Evolutionary conservation across 1,140 invertebrate genomes (phyloP).

Genomic region (Aphidius gifuensis): DNA sequence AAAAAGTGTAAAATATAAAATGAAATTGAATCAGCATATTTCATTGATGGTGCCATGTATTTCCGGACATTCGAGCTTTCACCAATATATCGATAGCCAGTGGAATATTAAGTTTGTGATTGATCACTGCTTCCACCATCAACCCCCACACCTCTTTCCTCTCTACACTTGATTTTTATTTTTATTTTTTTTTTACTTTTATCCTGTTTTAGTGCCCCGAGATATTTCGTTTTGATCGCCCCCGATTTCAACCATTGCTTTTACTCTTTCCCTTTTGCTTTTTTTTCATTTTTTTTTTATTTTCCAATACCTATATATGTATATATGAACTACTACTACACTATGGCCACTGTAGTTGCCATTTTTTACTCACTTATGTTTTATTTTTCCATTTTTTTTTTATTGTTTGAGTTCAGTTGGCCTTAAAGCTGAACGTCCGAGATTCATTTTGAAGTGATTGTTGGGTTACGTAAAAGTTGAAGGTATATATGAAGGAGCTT

Average conservation of each 20-base stretch:
- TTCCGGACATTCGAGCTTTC: constrained; percentile 25
- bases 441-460: neutral
- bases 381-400: neutral
- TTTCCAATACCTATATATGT: neutral
- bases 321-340: too few relatives aligned
- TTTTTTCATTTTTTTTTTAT: neutral
- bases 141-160: neutral
- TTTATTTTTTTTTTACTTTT: neutral
- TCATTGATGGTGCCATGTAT: constrained; percentile 6
- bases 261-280: neutral
- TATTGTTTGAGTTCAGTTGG: too few relatives aligned
- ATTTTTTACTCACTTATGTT: too few relatives aligned
- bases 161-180: neutral
- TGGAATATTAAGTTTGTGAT: constrained; percentile 32
- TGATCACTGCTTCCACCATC: constrained; percentile 20
- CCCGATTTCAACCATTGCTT: neutral
- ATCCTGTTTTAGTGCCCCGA: neutral
- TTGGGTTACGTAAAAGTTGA: neutral
- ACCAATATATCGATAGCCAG: constrained; percentile 18
- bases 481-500: constrained; percentile 4
- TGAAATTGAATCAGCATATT: constrained; percentile 1
- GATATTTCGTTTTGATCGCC: constrained; percentile 5
- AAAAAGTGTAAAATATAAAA: neutral
- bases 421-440: constrained; percentile 10
- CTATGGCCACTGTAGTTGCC: too few relatives aligned